Evolutionary conservation across 1,140 invertebrate species (phyloP).

Genomic region (Drosophila ogumai): DNA sequence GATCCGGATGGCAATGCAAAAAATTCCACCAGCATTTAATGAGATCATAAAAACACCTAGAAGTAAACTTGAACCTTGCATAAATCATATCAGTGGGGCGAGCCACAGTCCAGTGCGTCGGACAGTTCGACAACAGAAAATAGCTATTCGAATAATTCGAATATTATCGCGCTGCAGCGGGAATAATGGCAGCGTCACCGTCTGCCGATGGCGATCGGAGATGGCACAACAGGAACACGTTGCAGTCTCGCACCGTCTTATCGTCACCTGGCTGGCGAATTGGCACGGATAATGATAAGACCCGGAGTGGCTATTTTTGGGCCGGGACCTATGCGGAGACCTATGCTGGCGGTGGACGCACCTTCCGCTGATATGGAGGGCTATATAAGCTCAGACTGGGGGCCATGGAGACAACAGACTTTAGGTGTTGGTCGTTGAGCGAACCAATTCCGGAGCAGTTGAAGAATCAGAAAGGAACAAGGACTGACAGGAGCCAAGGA

Average conservation of each 20-base stretch:
- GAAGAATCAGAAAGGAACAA: constrained; percentile 10
- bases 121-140: constrained; percentile 5
- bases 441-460: constrained; percentile 12
- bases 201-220: constrained; percentile 1
- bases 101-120: constrained; percentile 14
- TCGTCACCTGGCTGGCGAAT: constrained; percentile 14
- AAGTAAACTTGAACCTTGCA: constrained; percentile 10
- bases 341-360: constrained; percentile 13
- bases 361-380: constrained; percentile 13
- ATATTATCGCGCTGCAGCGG: constrained; percentile 2
- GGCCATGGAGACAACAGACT: constrained; percentile 2
- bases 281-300: constrained; percentile 12
- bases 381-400: constrained; percentile 9
- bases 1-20: constrained; percentile 16
- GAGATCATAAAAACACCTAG: background rate
- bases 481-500: constrained; percentile 12
- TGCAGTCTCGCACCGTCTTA: constrained; percentile 12
- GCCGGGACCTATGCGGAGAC: constrained; percentile 10
- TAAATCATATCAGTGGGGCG: constrained; percentile 16
- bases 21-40: background rate
- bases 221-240: constrained; percentile 4
- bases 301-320: constrained; percentile 10
- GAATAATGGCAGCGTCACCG: constrained; percentile 2
- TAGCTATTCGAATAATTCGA: background rate
- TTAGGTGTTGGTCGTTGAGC: constrained; percentile 11